Percentiles rank a stretch among this genome's conserved stretches.
These are phyloP conservation scores for Watersipora subatra DNA, from an alignment of 1,140 invertebrate species.

Conservation along the genomic window DNA sequence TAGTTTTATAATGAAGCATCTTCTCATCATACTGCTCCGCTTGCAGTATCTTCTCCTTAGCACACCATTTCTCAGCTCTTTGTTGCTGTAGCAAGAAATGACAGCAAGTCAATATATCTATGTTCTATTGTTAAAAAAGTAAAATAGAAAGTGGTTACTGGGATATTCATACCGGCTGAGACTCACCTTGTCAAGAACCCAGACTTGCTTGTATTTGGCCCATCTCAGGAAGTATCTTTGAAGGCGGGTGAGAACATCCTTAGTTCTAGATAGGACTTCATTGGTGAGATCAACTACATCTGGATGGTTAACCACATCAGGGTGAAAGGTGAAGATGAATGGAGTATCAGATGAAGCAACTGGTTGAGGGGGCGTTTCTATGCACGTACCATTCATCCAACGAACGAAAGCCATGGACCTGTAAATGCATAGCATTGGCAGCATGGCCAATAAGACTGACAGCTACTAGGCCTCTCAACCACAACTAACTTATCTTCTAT, in stretches of 20 bases:
- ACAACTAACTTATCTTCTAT: no score
- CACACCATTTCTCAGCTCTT: neutral
- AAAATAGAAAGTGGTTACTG: no score
- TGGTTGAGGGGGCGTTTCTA: constrained; percentile 49
- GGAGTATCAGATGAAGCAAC: constrained; percentile 35
- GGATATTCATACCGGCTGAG: no score
- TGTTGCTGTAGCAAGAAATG: neutral
- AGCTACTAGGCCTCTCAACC: no score
- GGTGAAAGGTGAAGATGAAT: constrained; percentile 52
- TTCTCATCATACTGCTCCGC: neutral
- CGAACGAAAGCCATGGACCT: constrained; percentile 54
- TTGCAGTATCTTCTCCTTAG: neutral
- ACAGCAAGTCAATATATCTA: no score
- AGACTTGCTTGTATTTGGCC: neutral
- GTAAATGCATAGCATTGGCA: no score
- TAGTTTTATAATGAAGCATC: neutral
- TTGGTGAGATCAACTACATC: constrained; percentile 60
- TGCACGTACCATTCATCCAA: constrained; percentile 61
- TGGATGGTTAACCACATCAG: constrained; percentile 53
- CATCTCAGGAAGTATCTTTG: neutral
- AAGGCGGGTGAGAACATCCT: neutral
- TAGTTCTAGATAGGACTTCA: constrained; percentile 19
- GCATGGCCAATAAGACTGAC: no score
- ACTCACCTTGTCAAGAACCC: neutral
- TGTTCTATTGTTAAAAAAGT: no score